phyloP scores from a whole-genome alignment of 2,888 invertebrate species.

The Euplexia lucipara region DNA sequence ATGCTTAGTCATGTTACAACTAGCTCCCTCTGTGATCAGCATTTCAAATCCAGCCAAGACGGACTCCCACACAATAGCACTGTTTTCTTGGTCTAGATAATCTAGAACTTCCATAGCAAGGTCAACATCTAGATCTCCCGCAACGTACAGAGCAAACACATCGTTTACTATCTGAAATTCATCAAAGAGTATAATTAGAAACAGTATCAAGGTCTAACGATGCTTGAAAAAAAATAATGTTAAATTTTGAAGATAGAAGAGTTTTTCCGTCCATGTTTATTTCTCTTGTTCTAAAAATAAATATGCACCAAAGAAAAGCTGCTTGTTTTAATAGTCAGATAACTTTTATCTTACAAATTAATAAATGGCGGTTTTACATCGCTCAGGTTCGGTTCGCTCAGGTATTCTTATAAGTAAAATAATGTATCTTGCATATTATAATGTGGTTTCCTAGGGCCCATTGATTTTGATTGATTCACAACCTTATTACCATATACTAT shows the following conservation, averaged over 20 bases:
- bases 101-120: slow-evolving; percentile 78
- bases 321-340: too few relatives aligned
- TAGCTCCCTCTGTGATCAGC: slow-evolving; percentile 75
- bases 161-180: slow-evolving; percentile 85
- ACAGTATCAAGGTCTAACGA: slow-evolving; percentile 8
- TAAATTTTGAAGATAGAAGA: neutral
- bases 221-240: neutral
- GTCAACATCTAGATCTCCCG: slow-evolving; percentile 76
- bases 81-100: slow-evolving; percentile 79
- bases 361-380: too few relatives aligned
- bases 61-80: slow-evolving; percentile 81
- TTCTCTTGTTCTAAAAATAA: too few relatives aligned
- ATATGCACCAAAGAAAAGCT: too few relatives aligned
- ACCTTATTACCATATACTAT: too few relatives aligned
- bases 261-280: too few relatives aligned
- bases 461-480: too few relatives aligned
- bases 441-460: too few relatives aligned
- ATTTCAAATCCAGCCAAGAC: slow-evolving; percentile 79
- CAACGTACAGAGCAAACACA: slow-evolving; percentile 82
- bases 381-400: too few relatives aligned
- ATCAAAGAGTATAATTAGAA: slow-evolving; percentile 21
- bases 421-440: too few relatives aligned
- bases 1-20: slow-evolving; percentile 76
- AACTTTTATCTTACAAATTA: too few relatives aligned
- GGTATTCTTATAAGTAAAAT: too few relatives aligned